phyloP scores from a whole-genome alignment of 1,140 invertebrate genomes.

The Polyergus mexicanus region DNA sequence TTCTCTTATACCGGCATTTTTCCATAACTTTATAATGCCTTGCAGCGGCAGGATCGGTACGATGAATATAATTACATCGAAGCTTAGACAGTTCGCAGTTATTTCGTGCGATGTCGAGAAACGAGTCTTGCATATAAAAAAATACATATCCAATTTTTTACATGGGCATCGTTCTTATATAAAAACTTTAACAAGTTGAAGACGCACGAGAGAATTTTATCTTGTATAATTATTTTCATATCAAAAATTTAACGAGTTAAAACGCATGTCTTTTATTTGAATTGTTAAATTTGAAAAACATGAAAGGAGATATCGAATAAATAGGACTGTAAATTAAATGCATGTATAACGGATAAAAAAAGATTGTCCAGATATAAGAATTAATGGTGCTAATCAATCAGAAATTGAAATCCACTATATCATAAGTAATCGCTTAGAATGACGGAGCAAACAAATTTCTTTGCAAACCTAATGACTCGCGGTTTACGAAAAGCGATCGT shows the following conservation, averaged over 20 bases:
- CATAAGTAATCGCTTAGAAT: not conserved
- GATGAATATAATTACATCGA: constrained; percentile 54
- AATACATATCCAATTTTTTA: not conserved
- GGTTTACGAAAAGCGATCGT: not conserved
- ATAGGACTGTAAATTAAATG: not conserved
- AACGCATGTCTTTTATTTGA: not conserved
- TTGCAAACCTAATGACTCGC: constrained; percentile 26
- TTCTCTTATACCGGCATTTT: constrained; percentile 49
- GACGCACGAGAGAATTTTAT: not conserved
- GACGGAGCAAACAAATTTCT: constrained; percentile 5
- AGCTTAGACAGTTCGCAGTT: constrained; percentile 57
- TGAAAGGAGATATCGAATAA: not conserved
- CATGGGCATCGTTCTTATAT: not conserved
- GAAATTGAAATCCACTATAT: not conserved
- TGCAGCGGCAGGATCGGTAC: constrained; percentile 23
- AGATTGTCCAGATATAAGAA: not conserved
- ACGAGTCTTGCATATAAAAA: constrained; percentile 23
- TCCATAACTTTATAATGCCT: constrained; percentile 60
- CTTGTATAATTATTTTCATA: not conserved
- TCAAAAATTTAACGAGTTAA: constrained; percentile 19
- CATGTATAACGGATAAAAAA: not conserved
- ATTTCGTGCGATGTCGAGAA: constrained; percentile 37
- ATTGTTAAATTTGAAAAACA: not conserved
- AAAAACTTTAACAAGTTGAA: constrained; percentile 4
- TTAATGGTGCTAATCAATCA: not conserved